Percentiles rank a stretch among this genome's conserved stretches.
These are phyloP conservation scores for Epinotia nisella DNA, from an alignment of 2,888 invertebrate genomes.

Conservation along the genomic window DNA sequence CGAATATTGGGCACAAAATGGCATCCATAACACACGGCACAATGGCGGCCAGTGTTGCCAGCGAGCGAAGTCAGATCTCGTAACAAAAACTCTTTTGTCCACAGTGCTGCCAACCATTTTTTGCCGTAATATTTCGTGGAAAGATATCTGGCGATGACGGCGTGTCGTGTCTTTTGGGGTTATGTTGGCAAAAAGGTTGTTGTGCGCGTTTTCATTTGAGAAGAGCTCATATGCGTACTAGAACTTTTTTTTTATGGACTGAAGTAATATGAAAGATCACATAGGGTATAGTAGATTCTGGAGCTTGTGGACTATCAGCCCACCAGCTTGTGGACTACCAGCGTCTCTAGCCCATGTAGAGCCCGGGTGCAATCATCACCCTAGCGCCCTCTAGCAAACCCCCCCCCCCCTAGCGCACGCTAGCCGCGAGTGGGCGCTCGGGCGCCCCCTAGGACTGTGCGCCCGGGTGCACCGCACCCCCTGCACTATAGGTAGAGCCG, in stretches of 20 bases:
- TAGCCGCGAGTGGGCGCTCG: too few relatives aligned
- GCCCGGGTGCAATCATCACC: too few relatives aligned
- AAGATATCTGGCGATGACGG: slow-evolving; percentile 33
- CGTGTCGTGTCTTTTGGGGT: slow-evolving; percentile 27
- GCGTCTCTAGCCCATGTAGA: too few relatives aligned
- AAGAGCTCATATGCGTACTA: neutral
- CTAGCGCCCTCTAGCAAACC: too few relatives aligned
- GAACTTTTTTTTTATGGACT: neutral
- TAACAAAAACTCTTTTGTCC: slow-evolving; percentile 31
- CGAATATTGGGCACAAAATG: slow-evolving; percentile 8
- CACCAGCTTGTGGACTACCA: too few relatives aligned
- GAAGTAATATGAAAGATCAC: neutral
- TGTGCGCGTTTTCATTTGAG: slow-evolving; percentile 6
- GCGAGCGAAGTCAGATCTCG: slow-evolving; percentile 4
- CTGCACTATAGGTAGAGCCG: too few relatives aligned
- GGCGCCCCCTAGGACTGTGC: too few relatives aligned
- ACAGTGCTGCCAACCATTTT: slow-evolving; percentile 25
- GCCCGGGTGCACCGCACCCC: too few relatives aligned
- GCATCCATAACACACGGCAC: too few relatives aligned
- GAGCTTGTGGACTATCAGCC: too few relatives aligned
- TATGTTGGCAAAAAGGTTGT: slow-evolving; percentile 21
- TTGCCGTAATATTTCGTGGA: slow-evolving; percentile 25
- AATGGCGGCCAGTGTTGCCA: slow-evolving; percentile 34
- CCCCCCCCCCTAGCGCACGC: too few relatives aligned
- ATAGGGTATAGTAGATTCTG: neutral